Conservation (phyloP, 2,888 invertebrate species). For the Harpalus rufipes region DNA sequence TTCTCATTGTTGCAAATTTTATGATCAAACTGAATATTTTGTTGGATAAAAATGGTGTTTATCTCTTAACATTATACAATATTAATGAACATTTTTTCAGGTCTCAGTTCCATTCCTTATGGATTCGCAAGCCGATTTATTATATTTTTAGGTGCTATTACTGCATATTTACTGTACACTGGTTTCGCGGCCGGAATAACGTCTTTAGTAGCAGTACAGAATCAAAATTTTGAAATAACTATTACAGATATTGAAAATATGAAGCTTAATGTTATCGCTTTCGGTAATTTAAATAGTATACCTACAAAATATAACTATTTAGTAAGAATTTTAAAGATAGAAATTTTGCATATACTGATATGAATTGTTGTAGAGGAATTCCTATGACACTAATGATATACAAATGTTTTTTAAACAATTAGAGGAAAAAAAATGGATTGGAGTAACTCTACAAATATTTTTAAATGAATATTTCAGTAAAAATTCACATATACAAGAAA, state of each 20-base stretch:
- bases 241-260: constrained; percentile 68
- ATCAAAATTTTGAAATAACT: constrained; percentile 68
- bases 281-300: constrained; percentile 57
- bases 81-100: constrained; percentile 68
- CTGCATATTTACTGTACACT: constrained; percentile 73
- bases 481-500: constrained; percentile 65
- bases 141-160: constrained; percentile 73
- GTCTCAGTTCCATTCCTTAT: constrained; percentile 72
- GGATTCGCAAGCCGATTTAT: constrained; percentile 72
- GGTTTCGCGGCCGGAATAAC: constrained; percentile 75
- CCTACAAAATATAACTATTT: constrained; percentile 61
- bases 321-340: constrained; percentile 51
- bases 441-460: constrained; percentile 70
- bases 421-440: constrained; percentile 70
- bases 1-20: too few relatives aligned
- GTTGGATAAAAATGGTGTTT: too few relatives aligned
- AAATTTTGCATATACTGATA: constrained; percentile 4
- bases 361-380: constrained; percentile 41
- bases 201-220: constrained; percentile 73
- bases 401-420: constrained; percentile 70
- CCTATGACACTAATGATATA: constrained; percentile 67
- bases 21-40: too few relatives aligned
- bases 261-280: constrained; percentile 67
- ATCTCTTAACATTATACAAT: too few relatives aligned
- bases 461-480: constrained; percentile 70